Evolutionary conservation across 2,888 invertebrate genomes (phyloP).

Genomic region (Empis stercorea): DNA sequence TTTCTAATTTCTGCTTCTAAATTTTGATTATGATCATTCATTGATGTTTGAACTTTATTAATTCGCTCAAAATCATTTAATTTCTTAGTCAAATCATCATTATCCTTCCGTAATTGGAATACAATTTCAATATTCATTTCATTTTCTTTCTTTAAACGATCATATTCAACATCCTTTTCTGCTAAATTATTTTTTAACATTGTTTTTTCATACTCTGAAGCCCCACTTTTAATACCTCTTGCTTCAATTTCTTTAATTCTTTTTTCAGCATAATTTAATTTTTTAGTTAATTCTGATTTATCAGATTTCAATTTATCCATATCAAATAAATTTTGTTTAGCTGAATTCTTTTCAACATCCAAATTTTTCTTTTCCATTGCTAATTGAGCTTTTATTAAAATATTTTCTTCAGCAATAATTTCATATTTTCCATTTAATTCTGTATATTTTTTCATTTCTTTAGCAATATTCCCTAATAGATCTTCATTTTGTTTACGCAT

Average conservation of each 20-base stretch:
- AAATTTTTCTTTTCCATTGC: conserved; percentile 71
- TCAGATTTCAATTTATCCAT: conserved; percentile 27
- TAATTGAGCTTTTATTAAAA: conserved; percentile 66
- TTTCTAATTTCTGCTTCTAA: conserved; percentile 64
- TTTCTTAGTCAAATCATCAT: conserved; percentile 67
- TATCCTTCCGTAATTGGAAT: conserved; percentile 57
- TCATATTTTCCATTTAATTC: conserved; percentile 74
- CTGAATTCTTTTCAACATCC: conserved; percentile 38
- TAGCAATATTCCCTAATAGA: conserved; percentile 51
- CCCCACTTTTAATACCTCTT: conserved; percentile 23
- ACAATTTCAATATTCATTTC: conserved; percentile 57
- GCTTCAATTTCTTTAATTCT: conserved; percentile 28
- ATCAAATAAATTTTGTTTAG: conserved; percentile 24
- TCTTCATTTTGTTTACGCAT: conserved; percentile 40
- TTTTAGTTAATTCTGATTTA: conserved; percentile 26
- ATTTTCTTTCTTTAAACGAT: conserved; percentile 52
- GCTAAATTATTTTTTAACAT: conserved; percentile 56
- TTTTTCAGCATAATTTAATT: conserved; percentile 26
- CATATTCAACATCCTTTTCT: conserved; percentile 62
- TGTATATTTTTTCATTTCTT: conserved; percentile 60
- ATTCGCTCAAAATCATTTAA: conserved; percentile 76
- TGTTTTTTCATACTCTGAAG: conserved; percentile 48
- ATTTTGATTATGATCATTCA: conserved; percentile 61
- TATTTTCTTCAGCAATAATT: conserved; percentile 70
- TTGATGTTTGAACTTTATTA: conserved; percentile 65